Conservation (phyloP, 2,113 vertebrate genomes). For the Narcine bancroftii region DNA sequence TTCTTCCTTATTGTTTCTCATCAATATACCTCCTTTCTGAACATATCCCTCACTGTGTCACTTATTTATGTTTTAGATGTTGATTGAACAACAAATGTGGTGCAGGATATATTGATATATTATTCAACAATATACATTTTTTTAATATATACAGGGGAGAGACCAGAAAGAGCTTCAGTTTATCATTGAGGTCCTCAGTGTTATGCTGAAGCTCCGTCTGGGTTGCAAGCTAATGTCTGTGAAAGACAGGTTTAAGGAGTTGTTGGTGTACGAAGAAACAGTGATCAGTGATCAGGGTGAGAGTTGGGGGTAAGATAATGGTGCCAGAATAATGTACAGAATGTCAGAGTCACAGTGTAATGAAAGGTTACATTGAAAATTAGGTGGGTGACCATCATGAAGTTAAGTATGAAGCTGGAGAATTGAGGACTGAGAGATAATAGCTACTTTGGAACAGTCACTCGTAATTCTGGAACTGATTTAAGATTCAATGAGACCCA, state of each 20-base stretch:
- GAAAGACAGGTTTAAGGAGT: not conserved
- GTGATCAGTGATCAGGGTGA: not conserved
- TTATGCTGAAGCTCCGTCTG: not conserved
- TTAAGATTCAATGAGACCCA: not conserved
- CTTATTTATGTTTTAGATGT: not conserved
- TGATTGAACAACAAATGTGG: not conserved
- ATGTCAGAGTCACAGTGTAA: not conserved
- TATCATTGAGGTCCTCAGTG: not conserved
- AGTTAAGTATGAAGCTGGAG: not conserved
- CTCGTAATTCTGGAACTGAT: too few species aligned
- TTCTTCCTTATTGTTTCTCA: not conserved
- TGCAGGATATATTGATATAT: not conserved
- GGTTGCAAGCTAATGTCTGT: not conserved
- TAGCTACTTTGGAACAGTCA: not conserved
- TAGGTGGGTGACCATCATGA: not conserved
- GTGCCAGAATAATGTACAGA: not conserved
- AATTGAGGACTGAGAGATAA: not conserved
- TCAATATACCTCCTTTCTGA: not conserved
- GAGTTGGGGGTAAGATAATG: too few species aligned
- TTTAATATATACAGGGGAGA: not conserved
- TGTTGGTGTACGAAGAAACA: not conserved
- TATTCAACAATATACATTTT: not conserved
- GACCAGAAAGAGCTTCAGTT: not conserved
- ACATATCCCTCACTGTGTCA: not conserved
- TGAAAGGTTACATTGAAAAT: not conserved